Evolutionary conservation across 2,888 invertebrate species (phyloP).

Genomic region (Kuschelorhynchus macadamiae): DNA sequence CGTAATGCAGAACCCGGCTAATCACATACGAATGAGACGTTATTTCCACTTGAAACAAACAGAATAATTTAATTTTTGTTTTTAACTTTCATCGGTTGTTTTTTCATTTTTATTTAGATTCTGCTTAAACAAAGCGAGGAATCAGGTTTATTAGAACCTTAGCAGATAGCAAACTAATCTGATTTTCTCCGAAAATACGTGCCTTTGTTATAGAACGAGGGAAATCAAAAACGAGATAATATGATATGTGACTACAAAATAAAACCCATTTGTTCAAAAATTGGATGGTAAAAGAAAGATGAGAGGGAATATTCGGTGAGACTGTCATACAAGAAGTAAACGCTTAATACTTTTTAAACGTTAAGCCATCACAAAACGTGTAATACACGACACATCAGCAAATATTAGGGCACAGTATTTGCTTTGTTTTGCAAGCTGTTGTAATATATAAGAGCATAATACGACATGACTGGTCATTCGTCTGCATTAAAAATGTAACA

Average conservation of each 20-base stretch:
- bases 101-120: too few species aligned
- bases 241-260: conserved; percentile 8
- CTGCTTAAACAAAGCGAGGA: too few species aligned
- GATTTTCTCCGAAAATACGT: conserved; percentile 24
- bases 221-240: conserved; percentile 22
- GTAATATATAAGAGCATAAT: conserved; percentile 46
- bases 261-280: conserved; percentile 21
- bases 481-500: conserved; percentile 42
- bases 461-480: conserved; percentile 43
- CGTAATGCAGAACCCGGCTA: too few species aligned
- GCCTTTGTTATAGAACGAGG: conserved; percentile 4
- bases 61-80: too few species aligned
- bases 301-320: conserved; percentile 28
- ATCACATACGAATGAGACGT: too few species aligned
- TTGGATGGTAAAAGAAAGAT: conserved; percentile 13
- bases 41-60: too few species aligned
- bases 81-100: too few species aligned
- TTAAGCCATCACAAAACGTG: conserved; percentile 40
- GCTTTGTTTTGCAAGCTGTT: conserved; percentile 46
- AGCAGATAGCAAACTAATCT: conserved; percentile 22
- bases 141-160: conserved; percentile 17
- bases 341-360: conserved; percentile 38
- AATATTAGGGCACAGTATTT: conserved; percentile 42
- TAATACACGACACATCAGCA: conserved; percentile 44
- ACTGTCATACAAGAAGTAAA: conserved; percentile 23